Conservation (phyloP, 1,140 invertebrate genomes). For the Scaptomyza montana region DNA sequence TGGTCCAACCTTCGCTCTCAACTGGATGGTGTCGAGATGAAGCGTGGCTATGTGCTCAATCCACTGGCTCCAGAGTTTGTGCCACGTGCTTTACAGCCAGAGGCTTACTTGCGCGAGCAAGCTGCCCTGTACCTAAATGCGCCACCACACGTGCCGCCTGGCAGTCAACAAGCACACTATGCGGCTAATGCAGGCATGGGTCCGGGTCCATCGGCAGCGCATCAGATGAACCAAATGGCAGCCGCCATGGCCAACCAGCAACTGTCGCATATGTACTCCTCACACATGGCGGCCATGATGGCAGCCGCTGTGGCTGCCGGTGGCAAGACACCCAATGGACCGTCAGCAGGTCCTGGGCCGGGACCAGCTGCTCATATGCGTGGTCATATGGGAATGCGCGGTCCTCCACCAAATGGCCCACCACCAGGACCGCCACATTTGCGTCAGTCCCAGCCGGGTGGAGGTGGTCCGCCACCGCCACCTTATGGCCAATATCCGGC, state of each 20-base stretch:
- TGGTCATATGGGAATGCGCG: slow-evolving; percentile 72
- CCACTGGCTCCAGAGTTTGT: slow-evolving; percentile 93
- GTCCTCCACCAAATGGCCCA: slow-evolving; percentile 56
- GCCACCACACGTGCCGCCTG: slow-evolving; percentile 54
- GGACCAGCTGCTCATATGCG: slow-evolving; percentile 66
- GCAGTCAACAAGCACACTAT: slow-evolving; percentile 56
- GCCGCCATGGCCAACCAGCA: slow-evolving; percentile 69
- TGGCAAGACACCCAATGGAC: slow-evolving; percentile 57
- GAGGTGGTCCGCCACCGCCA: slow-evolving; percentile 60
- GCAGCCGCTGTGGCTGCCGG: slow-evolving; percentile 59
- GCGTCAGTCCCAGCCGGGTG: slow-evolving; percentile 45
- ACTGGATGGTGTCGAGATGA: slow-evolving; percentile 89
- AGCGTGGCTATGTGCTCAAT: slow-evolving; percentile 91
- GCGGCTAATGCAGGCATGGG: slow-evolving; percentile 59
- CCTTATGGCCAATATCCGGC: slow-evolving; percentile 67
- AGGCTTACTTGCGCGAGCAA: slow-evolving; percentile 83
- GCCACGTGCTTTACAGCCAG: slow-evolving; percentile 85
- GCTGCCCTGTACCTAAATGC: slow-evolving; percentile 71
- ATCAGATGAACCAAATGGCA: slow-evolving; percentile 75
- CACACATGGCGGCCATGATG: slow-evolving; percentile 72
- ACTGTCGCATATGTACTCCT: slow-evolving; percentile 67
- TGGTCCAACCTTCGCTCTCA: slow-evolving; percentile 88
- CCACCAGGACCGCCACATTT: slow-evolving; percentile 61
- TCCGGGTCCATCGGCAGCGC: slow-evolving; percentile 57
- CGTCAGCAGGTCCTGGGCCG: slow-evolving; percentile 41